These are phyloP conservation scores for Falco rusticolus DNA, from an alignment of 2,797 vertebrate genomes.

Conservation along the genomic window DNA sequence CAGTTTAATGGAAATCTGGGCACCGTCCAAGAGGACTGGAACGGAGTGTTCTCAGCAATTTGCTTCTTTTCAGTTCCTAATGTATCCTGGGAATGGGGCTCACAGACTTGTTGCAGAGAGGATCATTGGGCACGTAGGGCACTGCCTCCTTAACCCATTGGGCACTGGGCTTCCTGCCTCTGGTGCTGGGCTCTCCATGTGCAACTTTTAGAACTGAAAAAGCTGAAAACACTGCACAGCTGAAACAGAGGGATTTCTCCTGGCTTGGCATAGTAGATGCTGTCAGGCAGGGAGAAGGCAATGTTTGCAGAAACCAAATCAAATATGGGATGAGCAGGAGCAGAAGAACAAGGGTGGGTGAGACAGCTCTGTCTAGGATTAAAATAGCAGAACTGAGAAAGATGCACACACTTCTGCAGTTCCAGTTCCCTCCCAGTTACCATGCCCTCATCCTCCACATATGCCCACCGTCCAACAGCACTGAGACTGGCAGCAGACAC, in stretches of 20 bases:
- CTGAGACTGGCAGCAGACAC: accelerated
- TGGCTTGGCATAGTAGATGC: not conserved
- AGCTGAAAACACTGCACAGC: accelerated
- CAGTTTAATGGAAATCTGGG: not conserved
- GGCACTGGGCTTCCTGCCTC: not conserved
- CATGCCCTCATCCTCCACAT: not conserved
- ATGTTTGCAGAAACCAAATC: not conserved
- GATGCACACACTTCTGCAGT: not conserved
- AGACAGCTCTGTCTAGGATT: not conserved
- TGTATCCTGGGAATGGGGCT: not conserved
- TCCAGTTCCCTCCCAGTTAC: not conserved
- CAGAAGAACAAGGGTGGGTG: not conserved
- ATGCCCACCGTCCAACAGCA: not conserved
- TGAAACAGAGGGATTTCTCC: not conserved
- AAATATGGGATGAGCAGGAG: not conserved
- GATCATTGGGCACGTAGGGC: not conserved
- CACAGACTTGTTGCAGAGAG: not conserved
- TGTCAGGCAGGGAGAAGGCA: accelerated
- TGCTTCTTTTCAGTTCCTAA: not conserved
- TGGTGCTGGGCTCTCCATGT: accelerated
- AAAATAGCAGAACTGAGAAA: not conserved
- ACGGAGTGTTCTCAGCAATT: not conserved
- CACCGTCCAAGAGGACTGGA: not conserved
- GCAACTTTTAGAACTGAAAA: not conserved
- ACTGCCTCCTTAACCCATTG: accelerated